These are phyloP conservation scores for Mormyrus hasselquistii DNA, from an alignment of 2,797 vertebrate genomes.

Conservation along the genomic window DNA sequence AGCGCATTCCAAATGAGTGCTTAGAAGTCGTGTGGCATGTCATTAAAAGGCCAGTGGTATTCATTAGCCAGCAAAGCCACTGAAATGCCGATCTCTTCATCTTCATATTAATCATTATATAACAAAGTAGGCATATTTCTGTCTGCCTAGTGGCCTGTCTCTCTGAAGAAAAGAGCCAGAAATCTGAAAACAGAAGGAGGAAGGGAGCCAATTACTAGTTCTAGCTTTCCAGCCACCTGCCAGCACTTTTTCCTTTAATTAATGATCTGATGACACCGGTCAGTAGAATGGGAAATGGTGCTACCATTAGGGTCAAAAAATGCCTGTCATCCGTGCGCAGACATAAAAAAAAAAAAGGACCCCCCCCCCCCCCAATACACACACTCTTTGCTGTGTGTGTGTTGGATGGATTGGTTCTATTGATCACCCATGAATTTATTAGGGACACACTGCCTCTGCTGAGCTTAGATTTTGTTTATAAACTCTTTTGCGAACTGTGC, in stretches of 20 bases:
- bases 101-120: slow-evolving; percentile 93
- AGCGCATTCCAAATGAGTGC: slow-evolving; percentile 61
- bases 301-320: slow-evolving; percentile 80
- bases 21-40: slow-evolving; percentile 65
- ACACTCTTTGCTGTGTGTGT: neutral
- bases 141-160: slow-evolving; percentile 92
- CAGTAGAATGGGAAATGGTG: slow-evolving; percentile 85
- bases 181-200: slow-evolving; percentile 75
- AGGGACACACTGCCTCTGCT: slow-evolving; percentile 54
- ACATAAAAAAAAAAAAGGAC: slow-evolving; percentile 47
- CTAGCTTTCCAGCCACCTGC: slow-evolving; percentile 90
- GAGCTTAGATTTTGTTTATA: slow-evolving; percentile 78
- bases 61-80: slow-evolving; percentile 77
- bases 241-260: slow-evolving; percentile 90
- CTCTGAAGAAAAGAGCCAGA: slow-evolving; percentile 68
- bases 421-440: slow-evolving; percentile 46
- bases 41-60: slow-evolving; percentile 67
- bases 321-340: slow-evolving; percentile 70
- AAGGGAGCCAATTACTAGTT: slow-evolving; percentile 95
- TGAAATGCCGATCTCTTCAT: slow-evolving; percentile 66
- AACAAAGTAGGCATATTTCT: slow-evolving; percentile 81
- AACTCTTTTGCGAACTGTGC: slow-evolving; percentile 86
- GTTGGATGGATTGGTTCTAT: slow-evolving; percentile 37
- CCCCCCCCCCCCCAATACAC: neutral
- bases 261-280: slow-evolving; percentile 86